Conservation (phyloP, 2,888 invertebrate species). For the Gastrophysa polygoni region DNA sequence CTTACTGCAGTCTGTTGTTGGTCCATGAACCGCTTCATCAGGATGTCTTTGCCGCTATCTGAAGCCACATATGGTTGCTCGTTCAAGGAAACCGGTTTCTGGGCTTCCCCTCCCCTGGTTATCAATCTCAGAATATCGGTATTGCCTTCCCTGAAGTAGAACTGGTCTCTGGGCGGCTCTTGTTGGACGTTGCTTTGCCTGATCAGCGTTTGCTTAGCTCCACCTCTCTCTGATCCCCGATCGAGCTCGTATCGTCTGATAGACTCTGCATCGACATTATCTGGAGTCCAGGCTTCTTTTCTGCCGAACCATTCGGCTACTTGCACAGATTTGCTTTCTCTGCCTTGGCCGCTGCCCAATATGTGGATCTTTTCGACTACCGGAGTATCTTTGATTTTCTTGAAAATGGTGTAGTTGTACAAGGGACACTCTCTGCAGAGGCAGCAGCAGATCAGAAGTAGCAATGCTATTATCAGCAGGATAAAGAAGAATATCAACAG, state of each 20-base stretch:
- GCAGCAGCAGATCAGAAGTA: conserved; percentile 79
- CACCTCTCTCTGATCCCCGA: conserved; percentile 70
- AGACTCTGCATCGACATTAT: conserved; percentile 69
- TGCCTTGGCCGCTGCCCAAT: conserved; percentile 66
- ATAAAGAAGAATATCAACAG: conserved; percentile 77
- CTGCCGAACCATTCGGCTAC: conserved; percentile 77
- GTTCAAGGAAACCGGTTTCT: conserved; percentile 55
- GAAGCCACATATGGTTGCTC: conserved; percentile 57
- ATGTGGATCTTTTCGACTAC: conserved; percentile 60
- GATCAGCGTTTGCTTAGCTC: conserved; percentile 41
- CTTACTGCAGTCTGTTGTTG: conserved; percentile 64
- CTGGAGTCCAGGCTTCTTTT: conserved; percentile 88
- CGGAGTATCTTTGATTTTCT: conserved; percentile 76
- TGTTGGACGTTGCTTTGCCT: conserved; percentile 42
- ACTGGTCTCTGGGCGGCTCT: conserved; percentile 64
- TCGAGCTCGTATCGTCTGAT: conserved; percentile 78
- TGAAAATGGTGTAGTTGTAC: conserved; percentile 77
- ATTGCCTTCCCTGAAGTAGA: conserved; percentile 83
- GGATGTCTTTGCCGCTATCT: conserved; percentile 81
- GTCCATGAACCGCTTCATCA: conserved; percentile 83
- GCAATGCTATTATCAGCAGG: conserved; percentile 72
- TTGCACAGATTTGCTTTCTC: conserved; percentile 77
- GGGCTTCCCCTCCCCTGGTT: conserved; percentile 62
- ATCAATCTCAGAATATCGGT: conserved; percentile 82
- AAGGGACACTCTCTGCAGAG: conserved; percentile 86